These are phyloP conservation scores for Scortum barcoo DNA, from an alignment of 2,113 vertebrate genomes.

Conservation along the genomic window DNA sequence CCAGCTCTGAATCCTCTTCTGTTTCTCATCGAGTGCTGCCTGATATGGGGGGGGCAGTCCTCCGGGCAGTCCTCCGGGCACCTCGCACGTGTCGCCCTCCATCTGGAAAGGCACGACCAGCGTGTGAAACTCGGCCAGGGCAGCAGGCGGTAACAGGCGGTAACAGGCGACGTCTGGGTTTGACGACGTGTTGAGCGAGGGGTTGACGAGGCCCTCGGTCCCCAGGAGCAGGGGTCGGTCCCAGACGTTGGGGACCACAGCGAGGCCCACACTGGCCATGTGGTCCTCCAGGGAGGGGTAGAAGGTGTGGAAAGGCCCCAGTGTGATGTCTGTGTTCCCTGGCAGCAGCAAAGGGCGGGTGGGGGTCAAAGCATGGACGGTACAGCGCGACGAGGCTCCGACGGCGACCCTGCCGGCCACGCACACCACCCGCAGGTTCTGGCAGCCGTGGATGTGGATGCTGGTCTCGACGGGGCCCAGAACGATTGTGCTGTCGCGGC, in stretches of 20 bases:
- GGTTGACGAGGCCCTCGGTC: slow-evolving; percentile 77
- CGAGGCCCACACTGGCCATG: slow-evolving; percentile 94
- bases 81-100: slow-evolving; percentile 95
- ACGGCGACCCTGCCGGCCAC: slow-evolving; percentile 88
- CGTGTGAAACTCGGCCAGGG: slow-evolving; percentile 86
- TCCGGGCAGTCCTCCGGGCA: slow-evolving; percentile 92
- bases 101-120: slow-evolving; percentile 94
- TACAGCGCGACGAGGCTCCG: slow-evolving; percentile 86
- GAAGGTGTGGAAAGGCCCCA: slow-evolving; percentile 94
- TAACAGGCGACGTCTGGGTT: slow-evolving; percentile 77
- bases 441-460: slow-evolving; percentile 92
- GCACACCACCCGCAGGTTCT: slow-evolving; percentile 88
- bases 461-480: slow-evolving; percentile 91
- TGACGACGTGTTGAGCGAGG: background rate
- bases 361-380: slow-evolving; percentile 89
- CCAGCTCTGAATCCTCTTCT: slow-evolving; percentile 90
- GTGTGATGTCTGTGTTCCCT: slow-evolving; percentile 88
- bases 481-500: slow-evolving; percentile 90
- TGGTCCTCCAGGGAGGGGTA: slow-evolving; percentile 97
- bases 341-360: slow-evolving; percentile 91
- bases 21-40: slow-evolving; percentile 85
- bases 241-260: slow-evolving; percentile 94
- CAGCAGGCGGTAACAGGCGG: slow-evolving; percentile 88
- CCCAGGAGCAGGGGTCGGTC: slow-evolving; percentile 90
- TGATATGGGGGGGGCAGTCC: slow-evolving; percentile 89